Evolutionary conservation across 2,888 invertebrate genomes (phyloP).

Genomic region (Cartodere bifasciata): DNA sequence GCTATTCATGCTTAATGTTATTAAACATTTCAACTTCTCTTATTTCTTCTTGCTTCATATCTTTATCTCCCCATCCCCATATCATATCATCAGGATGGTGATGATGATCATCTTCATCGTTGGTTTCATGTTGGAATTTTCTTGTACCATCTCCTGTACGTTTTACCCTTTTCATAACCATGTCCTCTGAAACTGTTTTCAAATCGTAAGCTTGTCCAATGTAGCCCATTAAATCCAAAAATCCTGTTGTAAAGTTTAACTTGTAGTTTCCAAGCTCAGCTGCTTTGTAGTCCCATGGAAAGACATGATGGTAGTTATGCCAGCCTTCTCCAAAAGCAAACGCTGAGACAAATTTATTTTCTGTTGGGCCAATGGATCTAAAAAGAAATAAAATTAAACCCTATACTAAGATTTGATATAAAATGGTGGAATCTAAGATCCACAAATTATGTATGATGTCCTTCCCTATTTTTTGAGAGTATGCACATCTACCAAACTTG

Average conservation of each 20-base stretch:
- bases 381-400: no score
- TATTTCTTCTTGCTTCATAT: slow-evolving; percentile 57
- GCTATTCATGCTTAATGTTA: slow-evolving; percentile 17
- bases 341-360: slow-evolving; percentile 62
- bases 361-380: slow-evolving; percentile 64
- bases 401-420: no score
- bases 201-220: slow-evolving; percentile 75
- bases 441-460: no score
- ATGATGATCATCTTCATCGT: slow-evolving; percentile 33
- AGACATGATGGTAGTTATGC: slow-evolving; percentile 91
- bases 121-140: slow-evolving; percentile 19
- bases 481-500: no score
- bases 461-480: no score
- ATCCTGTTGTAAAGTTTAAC: slow-evolving; percentile 26
- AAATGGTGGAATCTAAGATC: no score
- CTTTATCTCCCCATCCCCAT: slow-evolving; percentile 81
- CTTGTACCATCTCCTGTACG: slow-evolving; percentile 60
- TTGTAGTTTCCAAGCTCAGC: slow-evolving; percentile 58
- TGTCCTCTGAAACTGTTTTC: slow-evolving; percentile 56
- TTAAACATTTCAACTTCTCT: slow-evolving; percentile 21
- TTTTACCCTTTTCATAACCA: slow-evolving; percentile 53
- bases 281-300: slow-evolving; percentile 88
- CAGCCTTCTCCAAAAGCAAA: slow-evolving; percentile 77
- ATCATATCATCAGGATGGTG: slow-evolving; percentile 36
- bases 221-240: slow-evolving; percentile 27